Percentiles rank a stretch among this genome's conserved stretches.
phyloP scores from a whole-genome alignment of 2,888 invertebrate species.

The Ypsolopha sequella region DNA sequence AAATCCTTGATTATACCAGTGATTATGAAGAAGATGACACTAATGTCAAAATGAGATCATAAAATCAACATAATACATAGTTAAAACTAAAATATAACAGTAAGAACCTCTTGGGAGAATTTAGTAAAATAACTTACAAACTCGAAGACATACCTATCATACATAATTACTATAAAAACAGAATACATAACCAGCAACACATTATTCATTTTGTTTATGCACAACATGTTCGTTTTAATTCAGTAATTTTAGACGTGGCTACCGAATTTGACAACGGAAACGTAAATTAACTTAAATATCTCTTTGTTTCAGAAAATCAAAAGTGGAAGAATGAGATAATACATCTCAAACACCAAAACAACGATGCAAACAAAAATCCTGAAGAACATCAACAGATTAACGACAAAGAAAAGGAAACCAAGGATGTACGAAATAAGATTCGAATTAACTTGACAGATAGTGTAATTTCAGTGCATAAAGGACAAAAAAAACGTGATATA shows the following conservation, averaged over 20 bases:
- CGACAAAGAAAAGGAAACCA: slow-evolving; percentile 4
- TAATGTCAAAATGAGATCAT: too few species aligned
- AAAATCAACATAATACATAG: too few species aligned
- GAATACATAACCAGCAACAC: too few species aligned
- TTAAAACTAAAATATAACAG: too few species aligned
- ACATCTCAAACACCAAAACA: slow-evolving; percentile 11
- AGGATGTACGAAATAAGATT: slow-evolving; percentile 33
- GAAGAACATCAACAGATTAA: neutral
- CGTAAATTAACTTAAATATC: slow-evolving; percentile 26
- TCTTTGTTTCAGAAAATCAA: slow-evolving; percentile 51
- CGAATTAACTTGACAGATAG: slow-evolving; percentile 49
- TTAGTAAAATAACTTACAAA: too few species aligned
- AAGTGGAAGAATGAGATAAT: slow-evolving; percentile 26
- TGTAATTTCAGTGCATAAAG: slow-evolving; percentile 4
- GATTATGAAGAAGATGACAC: too few species aligned
- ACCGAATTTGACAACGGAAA: slow-evolving; percentile 25
- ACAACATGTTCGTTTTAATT: slow-evolving; percentile 15
- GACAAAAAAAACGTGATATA: neutral
- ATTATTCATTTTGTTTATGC: too few species aligned
- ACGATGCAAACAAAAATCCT: slow-evolving; percentile 3
- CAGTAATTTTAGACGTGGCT: slow-evolving; percentile 23
- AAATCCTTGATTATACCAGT: too few species aligned
- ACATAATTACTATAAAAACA: too few species aligned
- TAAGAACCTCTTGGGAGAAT: too few species aligned
- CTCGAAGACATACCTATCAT: too few species aligned